phyloP scores from a whole-genome alignment of 2,888 invertebrate genomes.

The Desoria tigrina region DNA sequence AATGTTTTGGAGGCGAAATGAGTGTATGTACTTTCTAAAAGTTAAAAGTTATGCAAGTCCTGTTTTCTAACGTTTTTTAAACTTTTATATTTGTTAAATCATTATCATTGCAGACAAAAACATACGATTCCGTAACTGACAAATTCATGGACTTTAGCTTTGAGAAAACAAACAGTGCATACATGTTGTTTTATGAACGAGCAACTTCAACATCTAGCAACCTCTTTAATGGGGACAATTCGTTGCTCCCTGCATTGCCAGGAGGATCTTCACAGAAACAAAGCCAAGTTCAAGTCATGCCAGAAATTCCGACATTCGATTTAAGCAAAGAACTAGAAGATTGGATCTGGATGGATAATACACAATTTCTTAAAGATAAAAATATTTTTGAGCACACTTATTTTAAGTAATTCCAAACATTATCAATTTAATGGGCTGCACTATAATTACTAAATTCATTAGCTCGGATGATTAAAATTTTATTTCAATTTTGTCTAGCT shows the following conservation, averaged over 20 bases:
- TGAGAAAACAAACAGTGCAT: conserved; percentile 95
- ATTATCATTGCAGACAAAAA: conserved; percentile 75
- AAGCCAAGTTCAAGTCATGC: not conserved
- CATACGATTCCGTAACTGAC: conserved; percentile 92
- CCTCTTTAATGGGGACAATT: conserved; percentile 56
- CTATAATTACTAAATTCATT: not conserved
- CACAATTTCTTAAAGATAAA: conserved; percentile 90
- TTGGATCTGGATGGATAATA: conserved; percentile 98
- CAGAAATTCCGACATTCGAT: conserved; percentile 59
- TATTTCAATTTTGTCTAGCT: conserved; percentile 70
- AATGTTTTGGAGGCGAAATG: conserved; percentile 97
- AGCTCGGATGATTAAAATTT: conserved; percentile 32
- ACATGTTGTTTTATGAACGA: conserved; percentile 94
- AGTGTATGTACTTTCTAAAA: conserved; percentile 68
- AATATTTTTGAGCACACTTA: conserved; percentile 95
- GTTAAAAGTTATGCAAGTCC: too few species aligned
- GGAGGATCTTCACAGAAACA: conserved; percentile 45
- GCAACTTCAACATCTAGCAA: conserved; percentile 59
- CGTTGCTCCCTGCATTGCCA: conserved; percentile 46
- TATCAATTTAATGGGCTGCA: not conserved
- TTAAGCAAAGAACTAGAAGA: conserved; percentile 80
- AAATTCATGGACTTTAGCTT: conserved; percentile 97
- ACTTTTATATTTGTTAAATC: not conserved
- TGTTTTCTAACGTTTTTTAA: too few species aligned
- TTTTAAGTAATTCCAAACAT: conserved; percentile 71